Conservation (phyloP, 2,888 invertebrate species). For the Hypena proboscidalis region DNA sequence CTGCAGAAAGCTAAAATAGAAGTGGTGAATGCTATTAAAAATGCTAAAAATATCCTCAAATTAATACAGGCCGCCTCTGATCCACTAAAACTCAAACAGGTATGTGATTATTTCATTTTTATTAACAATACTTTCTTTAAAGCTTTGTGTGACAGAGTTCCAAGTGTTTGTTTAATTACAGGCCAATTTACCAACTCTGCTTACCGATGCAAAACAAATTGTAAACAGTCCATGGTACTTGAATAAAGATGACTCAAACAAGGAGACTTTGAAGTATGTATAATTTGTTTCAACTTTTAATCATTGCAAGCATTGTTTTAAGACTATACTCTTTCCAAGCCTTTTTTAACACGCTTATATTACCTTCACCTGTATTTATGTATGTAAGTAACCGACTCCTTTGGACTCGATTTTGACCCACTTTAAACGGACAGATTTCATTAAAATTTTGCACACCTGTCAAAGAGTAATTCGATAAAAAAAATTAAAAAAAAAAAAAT, state of each 20-base stretch:
- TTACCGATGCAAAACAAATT: conserved; percentile 64
- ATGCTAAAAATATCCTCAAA: conserved; percentile 54
- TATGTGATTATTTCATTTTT: conserved; percentile 25
- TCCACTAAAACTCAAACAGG: conserved; percentile 59
- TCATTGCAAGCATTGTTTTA: no score
- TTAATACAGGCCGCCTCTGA: conserved; percentile 48
- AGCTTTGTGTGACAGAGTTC: no score
- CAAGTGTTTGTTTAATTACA: conserved; percentile 37
- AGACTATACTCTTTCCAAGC: no score
- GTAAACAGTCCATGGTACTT: conserved; percentile 69
- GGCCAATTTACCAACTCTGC: conserved; percentile 63
- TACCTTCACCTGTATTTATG: no score
- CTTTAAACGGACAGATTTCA: no score
- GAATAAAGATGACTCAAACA: conserved; percentile 52
- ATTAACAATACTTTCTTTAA: no score
- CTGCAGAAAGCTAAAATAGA: conserved; percentile 58
- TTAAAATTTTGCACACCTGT: no score
- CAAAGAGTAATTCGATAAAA: no score
- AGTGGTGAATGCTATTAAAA: conserved; percentile 59
- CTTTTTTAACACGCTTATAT: no score
- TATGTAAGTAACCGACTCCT: no score
- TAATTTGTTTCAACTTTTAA: conserved; percentile 1
- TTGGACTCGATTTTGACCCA: no score
- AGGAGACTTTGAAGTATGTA: conserved; percentile 64
- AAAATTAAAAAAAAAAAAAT: no score